phyloP scores from a whole-genome alignment of 2,113 vertebrate species.

The Sceloporus undulatus region DNA sequence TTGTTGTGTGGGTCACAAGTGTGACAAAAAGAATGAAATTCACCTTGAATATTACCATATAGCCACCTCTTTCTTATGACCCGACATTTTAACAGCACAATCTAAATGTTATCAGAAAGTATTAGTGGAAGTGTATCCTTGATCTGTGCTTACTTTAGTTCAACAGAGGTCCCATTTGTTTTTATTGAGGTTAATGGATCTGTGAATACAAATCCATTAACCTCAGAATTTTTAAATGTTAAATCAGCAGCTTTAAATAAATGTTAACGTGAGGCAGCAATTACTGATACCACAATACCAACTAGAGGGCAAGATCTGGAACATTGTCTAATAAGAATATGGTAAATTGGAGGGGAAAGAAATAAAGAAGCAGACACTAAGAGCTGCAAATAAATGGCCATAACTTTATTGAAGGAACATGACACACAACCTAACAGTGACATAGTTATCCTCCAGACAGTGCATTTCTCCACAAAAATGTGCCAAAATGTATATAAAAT shows the following conservation, averaged over 20 bases:
- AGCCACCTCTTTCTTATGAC: slow-evolving; percentile 75
- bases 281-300: slow-evolving; percentile 82
- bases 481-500: background rate
- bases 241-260: slow-evolving; percentile 88
- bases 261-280: slow-evolving; percentile 83
- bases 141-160: slow-evolving; percentile 83
- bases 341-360: slow-evolving; percentile 59
- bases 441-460: too few species aligned
- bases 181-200: slow-evolving; percentile 88
- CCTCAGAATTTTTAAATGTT: slow-evolving; percentile 86
- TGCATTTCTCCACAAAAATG: background rate
- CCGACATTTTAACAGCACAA: slow-evolving; percentile 80
- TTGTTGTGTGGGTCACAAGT: slow-evolving; percentile 58
- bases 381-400: background rate
- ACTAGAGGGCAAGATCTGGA: slow-evolving; percentile 81
- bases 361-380: background rate
- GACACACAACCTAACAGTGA: too few species aligned
- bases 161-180: slow-evolving; percentile 85
- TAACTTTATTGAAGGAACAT: slow-evolving; percentile 20
- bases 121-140: slow-evolving; percentile 81
- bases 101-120: slow-evolving; percentile 80
- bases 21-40: slow-evolving; percentile 72
- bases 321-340: slow-evolving; percentile 72
- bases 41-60: slow-evolving; percentile 79
- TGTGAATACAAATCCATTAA: slow-evolving; percentile 82